A percentile compares a stretch with the other conserved stretches of the same genome.
phyloP scores from a whole-genome alignment of 1,140 invertebrate genomes.

The Rhopalosiphum maidis region DNA sequence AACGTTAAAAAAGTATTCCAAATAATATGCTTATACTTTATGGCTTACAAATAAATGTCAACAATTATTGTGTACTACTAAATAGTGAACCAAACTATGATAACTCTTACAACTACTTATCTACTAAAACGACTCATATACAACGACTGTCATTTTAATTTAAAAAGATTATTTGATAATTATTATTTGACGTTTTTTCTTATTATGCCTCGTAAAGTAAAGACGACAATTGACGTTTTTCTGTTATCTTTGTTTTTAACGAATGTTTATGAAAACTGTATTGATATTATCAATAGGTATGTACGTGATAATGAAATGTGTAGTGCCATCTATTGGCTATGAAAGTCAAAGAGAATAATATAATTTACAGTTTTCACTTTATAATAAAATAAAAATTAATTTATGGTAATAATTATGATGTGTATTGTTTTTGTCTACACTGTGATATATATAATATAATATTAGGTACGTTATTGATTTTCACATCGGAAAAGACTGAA shows the following conservation, averaged over 20 bases:
- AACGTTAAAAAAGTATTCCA: no score
- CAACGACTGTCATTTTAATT: no score
- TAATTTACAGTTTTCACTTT: background rate
- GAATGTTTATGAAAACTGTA: background rate
- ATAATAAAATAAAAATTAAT: constrained; percentile 5
- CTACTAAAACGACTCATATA: no score
- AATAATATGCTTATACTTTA: no score
- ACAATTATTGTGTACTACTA: no score
- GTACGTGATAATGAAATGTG: background rate
- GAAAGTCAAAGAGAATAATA: background rate
- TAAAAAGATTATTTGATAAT: no score
- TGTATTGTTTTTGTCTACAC: no score
- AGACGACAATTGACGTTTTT: background rate
- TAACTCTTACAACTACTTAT: no score
- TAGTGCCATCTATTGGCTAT: constrained; percentile 2
- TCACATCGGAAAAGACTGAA: background rate
- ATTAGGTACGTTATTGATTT: background rate
- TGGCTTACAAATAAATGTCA: no score
- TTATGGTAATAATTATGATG: background rate
- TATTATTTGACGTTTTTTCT: background rate
- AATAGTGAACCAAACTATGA: no score
- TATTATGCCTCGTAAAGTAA: no score
- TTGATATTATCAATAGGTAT: background rate
- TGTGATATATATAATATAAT: no score
- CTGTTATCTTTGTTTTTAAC: background rate